Base-by-base conservation (phyloP, 2,888 invertebrate genomes). In the Psococerastis gibbosa region DNA sequence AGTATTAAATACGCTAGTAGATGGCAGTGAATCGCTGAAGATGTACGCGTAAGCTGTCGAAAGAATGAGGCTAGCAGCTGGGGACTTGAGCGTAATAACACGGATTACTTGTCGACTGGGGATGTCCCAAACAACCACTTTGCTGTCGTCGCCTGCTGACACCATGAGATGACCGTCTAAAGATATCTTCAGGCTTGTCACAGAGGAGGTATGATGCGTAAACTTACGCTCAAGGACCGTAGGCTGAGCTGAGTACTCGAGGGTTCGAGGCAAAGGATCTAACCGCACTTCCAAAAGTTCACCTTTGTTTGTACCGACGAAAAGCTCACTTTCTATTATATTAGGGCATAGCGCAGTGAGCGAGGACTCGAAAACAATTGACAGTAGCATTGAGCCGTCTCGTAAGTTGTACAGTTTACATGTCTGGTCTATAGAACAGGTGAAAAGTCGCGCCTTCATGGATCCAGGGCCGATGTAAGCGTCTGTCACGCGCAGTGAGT, bases 381-480 rank as follows among this genome's bases (percentile, higher is more conserved):
- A 58, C 22, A 60, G 52, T 23, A 67, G 49, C 20, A 63, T 49
- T 9, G 53, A 48, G 9, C 65, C 65, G 17, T 57, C 55, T 2
- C 53, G 45, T 27, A 67, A 48, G 47, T 62, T 61, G 54, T 63
- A 64, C 33, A 66, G 59, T 50, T 61, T 63, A 48, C 62, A 60
- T 1, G 64, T 64, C 34, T 61, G 60, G 48, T 68, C 68, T 3
- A 57, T 46, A 1, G 66, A 65, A 18, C 56, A 55, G 1, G 66
- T 61, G 41, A 56, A 55, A 42, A 65, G 56, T 43, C 62, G 55
- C 6, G 60, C 55, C 38, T 55, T 52, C n/a, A 51, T 45, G 2
- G 61, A 62, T 3, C 63, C 61, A 42, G 45, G 46, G 2, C 65
- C 64, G 5, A 65, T 53, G 50, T 58, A 55, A 17, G 67, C 47